Evolutionary conservation across 2,888 invertebrate species (phyloP), one percentile per base, ranked within the genome.

Genomic region (Agonopterix arenella): DNA sequence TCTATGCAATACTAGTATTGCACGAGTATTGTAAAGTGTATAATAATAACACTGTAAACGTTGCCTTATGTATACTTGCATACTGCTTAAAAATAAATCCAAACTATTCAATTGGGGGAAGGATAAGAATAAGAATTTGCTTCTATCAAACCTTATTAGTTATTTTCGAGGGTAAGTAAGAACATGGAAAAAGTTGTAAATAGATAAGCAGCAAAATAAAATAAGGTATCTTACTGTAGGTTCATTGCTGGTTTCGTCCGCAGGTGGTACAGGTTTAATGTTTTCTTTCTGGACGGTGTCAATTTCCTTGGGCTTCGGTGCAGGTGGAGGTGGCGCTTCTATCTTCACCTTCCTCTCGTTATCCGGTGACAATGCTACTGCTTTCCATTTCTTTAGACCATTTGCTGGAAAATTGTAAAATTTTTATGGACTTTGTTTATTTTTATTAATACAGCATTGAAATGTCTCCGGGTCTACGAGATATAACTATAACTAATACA

Each of bases 361-460:
- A 57, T 93, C 92, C 3, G 93, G 93, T 11, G 93, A 93, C 66
- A 95, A 90, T 57, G 93, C 92, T 45, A 93, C 92, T 46, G 93
- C 94, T 77, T 95, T 95, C 94, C 95, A 95, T 84, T 94, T 95
- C 63, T 93, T 90, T 64, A 95, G 82, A 47, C 92, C 91, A 59
- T 71, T 90, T 75, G 82, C 28, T 28, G 28, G 36, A 62, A 69
- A 59, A 47, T 46, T 48, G 50, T n/a, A n/a, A 57, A 38, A 51
- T 45, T 49, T 43, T 10, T 7, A 18, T 4, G 18, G 2, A 18
- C 2, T 18, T 18, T 18, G 5, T 18, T 28, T 28, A 28, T 28
- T 28, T 28, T 18, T 18, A 13, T 13, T 13, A 13, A 13, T 13
- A 13, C 2, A 13, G n/a, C n/a, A n/a, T n/a, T n/a, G n/a, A n/a